Evolutionary conservation across 1,140 invertebrate genomes (phyloP).

Genomic region (Drosophila gunungcola): DNA sequence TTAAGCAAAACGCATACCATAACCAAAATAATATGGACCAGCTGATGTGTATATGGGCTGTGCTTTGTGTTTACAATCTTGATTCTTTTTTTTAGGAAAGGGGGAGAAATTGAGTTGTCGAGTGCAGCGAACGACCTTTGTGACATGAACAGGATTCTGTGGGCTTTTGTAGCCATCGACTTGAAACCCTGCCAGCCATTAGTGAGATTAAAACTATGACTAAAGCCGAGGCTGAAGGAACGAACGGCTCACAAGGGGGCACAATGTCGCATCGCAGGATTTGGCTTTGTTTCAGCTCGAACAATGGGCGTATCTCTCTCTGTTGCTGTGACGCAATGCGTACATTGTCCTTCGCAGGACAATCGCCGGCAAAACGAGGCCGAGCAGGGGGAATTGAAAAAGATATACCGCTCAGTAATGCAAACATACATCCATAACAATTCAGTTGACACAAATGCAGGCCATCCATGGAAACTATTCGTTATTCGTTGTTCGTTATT

Average conservation of each 20-base stretch:
- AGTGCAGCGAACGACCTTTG: conserved; percentile 46
- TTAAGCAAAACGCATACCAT: neutral
- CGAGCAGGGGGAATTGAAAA: conserved; percentile 14
- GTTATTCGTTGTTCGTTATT: neutral
- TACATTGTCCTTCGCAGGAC: conserved; percentile 64
- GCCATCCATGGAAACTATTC: conserved; percentile 18
- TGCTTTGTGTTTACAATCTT: neutral
- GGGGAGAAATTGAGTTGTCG: conserved; percentile 27
- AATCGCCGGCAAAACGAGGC: conserved; percentile 20
- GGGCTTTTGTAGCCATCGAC: conserved; percentile 32
- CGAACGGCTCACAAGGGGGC: conserved; percentile 26
- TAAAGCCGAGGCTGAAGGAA: conserved; percentile 26
- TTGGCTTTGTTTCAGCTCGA: conserved; percentile 50
- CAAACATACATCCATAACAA: conserved; percentile 75
- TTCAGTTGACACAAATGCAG: conserved; percentile 76
- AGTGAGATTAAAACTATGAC: conserved; percentile 80
- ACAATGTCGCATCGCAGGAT: conserved; percentile 63
- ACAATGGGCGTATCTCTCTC: conserved; percentile 73
- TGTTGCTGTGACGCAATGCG: conserved; percentile 77
- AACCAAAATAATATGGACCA: neutral
- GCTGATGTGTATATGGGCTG: neutral
- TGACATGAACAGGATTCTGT: conserved; percentile 30
- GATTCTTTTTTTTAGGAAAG: conserved; percentile 1
- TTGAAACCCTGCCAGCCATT: conserved; percentile 56
- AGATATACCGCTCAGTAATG: conserved; percentile 57